Evolutionary conservation across 2,888 invertebrate genomes (phyloP).

Genomic region (Sphinx pinastri): DNA sequence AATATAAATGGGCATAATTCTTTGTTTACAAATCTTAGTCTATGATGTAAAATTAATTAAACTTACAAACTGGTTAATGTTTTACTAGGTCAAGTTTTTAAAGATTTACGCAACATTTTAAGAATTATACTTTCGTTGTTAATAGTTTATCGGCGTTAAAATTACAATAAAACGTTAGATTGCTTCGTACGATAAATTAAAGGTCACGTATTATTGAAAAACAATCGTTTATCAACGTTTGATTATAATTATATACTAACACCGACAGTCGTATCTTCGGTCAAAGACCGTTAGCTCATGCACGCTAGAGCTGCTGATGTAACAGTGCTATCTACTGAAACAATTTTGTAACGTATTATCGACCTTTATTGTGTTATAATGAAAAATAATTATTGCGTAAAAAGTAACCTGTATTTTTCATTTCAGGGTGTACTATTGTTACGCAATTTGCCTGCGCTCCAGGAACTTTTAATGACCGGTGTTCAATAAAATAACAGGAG

Average conservation of each 20-base stretch:
- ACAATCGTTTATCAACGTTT: slow-evolving; percentile 22
- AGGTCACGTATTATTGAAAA: slow-evolving; percentile 4
- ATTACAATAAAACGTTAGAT: not conserved
- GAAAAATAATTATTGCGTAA: not conserved
- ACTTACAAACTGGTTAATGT: too few species aligned
- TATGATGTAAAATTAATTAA: too few species aligned
- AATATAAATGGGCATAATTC: not conserved
- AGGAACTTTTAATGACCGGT: too few species aligned
- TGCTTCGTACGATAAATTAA: not conserved
- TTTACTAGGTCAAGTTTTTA: too few species aligned
- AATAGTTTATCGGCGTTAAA: not conserved
- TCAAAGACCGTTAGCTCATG: slow-evolving; percentile 36
- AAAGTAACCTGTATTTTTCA: not conserved
- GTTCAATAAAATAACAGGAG: too few species aligned
- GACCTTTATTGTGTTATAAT: not conserved
- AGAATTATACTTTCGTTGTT: too few species aligned
- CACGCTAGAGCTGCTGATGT: slow-evolving; percentile 27
- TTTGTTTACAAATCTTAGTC: too few species aligned
- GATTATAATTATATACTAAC: slow-evolving; percentile 31
- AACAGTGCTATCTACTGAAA: slow-evolving; percentile 22
- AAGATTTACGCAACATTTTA: too few species aligned
- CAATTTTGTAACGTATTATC: not conserved
- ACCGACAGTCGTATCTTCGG: slow-evolving; percentile 34
- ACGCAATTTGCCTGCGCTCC: not conserved
- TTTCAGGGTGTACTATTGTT: not conserved